A percentile compares a stretch with the other conserved stretches of the same genome.
Evolutionary conservation across 1,140 invertebrate genomes (phyloP).

Genomic region (Drosophila baimaii): DNA sequence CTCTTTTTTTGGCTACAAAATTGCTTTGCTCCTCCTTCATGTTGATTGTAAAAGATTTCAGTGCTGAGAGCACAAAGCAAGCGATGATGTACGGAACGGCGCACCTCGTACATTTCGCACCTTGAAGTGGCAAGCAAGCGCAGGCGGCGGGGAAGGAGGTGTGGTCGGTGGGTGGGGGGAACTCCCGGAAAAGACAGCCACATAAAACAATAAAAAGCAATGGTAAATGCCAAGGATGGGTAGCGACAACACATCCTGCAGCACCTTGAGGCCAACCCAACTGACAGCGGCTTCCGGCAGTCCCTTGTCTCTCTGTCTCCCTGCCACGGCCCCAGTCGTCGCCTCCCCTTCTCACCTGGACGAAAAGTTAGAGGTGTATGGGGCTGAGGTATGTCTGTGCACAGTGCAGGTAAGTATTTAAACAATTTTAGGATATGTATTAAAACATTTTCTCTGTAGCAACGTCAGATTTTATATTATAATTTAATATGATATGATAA

Average conservation of each 20-base stretch:
- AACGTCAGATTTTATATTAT: no score
- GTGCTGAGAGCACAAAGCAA: conserved; percentile 69
- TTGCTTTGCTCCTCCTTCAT: conserved; percentile 49
- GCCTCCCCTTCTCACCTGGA: conserved; percentile 7
- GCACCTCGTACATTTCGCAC: conserved; percentile 68
- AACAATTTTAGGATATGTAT: neutral
- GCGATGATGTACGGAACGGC: conserved; percentile 70
- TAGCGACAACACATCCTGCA: conserved; percentile 57
- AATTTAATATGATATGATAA: neutral
- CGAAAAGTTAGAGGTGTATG: conserved; percentile 18
- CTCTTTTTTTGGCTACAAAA: conserved; percentile 55
- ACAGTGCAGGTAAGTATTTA: neutral
- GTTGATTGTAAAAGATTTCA: conserved; percentile 76
- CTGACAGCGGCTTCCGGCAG: conserved; percentile 56
- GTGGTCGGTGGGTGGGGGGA: neutral
- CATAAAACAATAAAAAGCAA: conserved; percentile 77
- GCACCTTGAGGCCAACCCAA: conserved; percentile 54
- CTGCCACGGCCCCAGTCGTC: conserved; percentile 17
- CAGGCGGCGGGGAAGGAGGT: neutral
- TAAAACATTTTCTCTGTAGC: no score
- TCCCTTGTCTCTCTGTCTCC: conserved; percentile 1
- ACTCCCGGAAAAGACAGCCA: conserved; percentile 41
- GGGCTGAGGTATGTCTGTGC: conserved; percentile 9
- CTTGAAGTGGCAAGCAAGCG: conserved; percentile 59
- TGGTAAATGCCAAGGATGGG: conserved; percentile 50